A percentile compares a stretch with the other conserved stretches of the same genome.
phyloP scores from a whole-genome alignment of 2,113 vertebrate species.

The Rhegmatorhina hoffmannsi region DNA sequence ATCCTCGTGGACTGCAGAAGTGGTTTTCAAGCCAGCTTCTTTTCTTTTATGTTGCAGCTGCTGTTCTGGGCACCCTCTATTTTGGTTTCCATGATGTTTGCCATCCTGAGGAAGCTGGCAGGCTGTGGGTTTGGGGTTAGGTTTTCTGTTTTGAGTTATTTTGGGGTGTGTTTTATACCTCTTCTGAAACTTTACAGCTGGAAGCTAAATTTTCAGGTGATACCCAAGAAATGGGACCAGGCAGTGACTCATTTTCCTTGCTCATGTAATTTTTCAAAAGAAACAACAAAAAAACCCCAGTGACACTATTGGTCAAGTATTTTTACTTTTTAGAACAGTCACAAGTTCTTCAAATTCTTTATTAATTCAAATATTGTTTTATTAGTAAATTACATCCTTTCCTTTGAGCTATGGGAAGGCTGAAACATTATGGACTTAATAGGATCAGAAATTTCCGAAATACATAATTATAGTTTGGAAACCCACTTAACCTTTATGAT shows the following conservation, averaged over 20 bases:
- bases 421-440: background rate
- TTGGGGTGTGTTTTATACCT: background rate
- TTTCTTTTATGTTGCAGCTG: constrained; percentile 15
- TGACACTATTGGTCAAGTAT: background rate
- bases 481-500: background rate
- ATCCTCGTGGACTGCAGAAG: fast-evolving
- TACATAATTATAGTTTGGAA: background rate
- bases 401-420: background rate
- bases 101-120: constrained; percentile 8
- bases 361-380: background rate
- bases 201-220: constrained; percentile 26
- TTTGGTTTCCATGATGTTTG: constrained; percentile 10
- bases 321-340: background rate
- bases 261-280: background rate
- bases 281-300: background rate
- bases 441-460: background rate
- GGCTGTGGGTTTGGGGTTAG: background rate
- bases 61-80: background rate
- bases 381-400: background rate
- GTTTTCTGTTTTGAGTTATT: background rate
- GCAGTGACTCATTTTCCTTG: constrained; percentile 12
- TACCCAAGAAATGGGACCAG: background rate
- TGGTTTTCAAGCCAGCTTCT: background rate
- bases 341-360: background rate
- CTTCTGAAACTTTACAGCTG: background rate